Percentiles rank a stretch among this genome's conserved stretches.
Conservation (phyloP, 2,888 invertebrate genomes). For the Synergus japonicus region DNA sequence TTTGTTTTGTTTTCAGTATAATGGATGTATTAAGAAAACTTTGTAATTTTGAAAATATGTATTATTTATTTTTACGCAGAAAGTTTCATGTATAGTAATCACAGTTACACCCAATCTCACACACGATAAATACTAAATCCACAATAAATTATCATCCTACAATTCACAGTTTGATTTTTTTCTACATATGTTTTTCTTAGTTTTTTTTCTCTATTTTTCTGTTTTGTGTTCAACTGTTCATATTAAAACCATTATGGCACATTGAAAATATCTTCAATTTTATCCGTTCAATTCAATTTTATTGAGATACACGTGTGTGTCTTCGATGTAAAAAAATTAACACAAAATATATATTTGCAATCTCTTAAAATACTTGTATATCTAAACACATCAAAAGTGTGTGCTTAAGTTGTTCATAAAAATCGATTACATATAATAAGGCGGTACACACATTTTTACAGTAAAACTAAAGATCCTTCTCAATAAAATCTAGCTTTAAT, state of each 20-base stretch:
- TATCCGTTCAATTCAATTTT: background rate
- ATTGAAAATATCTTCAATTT: background rate
- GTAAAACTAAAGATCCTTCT: background rate
- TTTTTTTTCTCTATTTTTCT: background rate
- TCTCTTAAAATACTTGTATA: background rate
- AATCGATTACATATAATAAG: background rate
- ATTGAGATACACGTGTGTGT: background rate
- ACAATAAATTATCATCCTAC: background rate
- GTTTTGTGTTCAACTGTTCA: background rate
- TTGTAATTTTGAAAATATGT: conserved; percentile 6
- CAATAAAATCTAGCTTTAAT: background rate
- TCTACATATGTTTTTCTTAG: background rate
- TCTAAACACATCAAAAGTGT: background rate
- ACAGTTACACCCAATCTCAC: background rate
- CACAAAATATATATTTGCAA: conserved; percentile 19
- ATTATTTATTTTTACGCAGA: conserved; percentile 19
- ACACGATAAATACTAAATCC: background rate
- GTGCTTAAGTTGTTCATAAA: background rate
- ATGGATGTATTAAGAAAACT: background rate
- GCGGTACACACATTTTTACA: background rate
- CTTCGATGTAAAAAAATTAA: conserved; percentile 22
- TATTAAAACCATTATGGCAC: background rate
- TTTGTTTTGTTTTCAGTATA: background rate
- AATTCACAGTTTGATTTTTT: background rate
- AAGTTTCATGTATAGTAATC: background rate